phyloP scores from a whole-genome alignment of 2,797 vertebrate genomes.

The Thripadectes ignobilis region DNA sequence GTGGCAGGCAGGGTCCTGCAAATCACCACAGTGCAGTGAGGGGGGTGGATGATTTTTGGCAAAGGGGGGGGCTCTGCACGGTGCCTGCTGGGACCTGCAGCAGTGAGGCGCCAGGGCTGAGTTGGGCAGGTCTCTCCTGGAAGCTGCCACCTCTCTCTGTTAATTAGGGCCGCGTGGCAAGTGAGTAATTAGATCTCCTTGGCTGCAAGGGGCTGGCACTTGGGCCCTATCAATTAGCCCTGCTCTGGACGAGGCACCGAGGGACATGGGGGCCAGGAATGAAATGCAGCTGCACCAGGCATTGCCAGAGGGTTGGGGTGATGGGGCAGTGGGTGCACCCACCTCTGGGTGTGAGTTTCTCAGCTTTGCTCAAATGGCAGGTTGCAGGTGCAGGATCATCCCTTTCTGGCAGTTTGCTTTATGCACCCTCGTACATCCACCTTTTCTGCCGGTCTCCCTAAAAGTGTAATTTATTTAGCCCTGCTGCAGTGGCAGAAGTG shows the following conservation, averaged over 20 bases:
- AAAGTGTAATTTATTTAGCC: neutral
- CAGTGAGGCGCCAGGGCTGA: neutral
- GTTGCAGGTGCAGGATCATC: accelerated
- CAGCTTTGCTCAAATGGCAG: neutral
- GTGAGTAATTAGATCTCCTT: conserved; percentile 40
- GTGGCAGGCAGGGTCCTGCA: neutral
- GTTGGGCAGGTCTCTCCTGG: neutral
- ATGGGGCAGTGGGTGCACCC: neutral
- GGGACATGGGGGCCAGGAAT: neutral
- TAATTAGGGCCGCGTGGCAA: conserved; percentile 18
- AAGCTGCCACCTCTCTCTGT: conserved; percentile 26
- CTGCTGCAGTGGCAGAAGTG: accelerated
- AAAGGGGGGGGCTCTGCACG: accelerated
- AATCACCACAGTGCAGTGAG: neutral
- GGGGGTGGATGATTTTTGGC: neutral
- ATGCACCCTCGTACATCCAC: neutral
- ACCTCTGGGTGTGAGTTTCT: neutral
- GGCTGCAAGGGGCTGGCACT: conserved; percentile 38
- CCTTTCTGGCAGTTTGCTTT: neutral
- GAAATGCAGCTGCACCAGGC: neutral
- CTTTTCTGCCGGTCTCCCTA: neutral
- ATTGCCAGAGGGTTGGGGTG: accelerated
- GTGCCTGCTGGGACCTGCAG: accelerated
- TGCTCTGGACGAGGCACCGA: conserved; percentile 3
- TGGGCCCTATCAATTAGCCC: conserved; percentile 63